Conservation (phyloP, 2,888 invertebrate species). For the Phragmatobia fuliginosa region DNA sequence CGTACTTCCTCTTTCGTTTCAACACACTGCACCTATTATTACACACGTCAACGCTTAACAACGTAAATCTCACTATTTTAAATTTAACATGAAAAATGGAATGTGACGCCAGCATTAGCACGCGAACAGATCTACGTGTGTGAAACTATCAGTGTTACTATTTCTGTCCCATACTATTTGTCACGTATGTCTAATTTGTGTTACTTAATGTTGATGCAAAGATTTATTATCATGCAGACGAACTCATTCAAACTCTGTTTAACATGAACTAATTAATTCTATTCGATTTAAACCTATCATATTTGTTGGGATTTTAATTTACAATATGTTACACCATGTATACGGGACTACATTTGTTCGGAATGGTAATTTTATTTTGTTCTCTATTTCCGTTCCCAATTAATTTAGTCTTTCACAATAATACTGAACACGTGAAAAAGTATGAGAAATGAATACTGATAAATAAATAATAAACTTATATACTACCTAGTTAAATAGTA, state of each 20-base stretch:
- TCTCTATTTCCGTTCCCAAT: background rate
- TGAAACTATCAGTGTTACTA: conserved; percentile 81
- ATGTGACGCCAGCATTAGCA: conserved; percentile 69
- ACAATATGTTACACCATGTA: background rate
- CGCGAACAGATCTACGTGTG: conserved; percentile 78
- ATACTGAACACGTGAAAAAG: background rate
- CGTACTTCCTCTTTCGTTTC: conserved; percentile 44
- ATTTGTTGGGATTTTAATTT: background rate
- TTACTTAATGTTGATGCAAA: conserved; percentile 70
- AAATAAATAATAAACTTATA: background rate
- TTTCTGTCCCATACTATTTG: conserved; percentile 77
- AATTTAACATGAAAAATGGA: conserved; percentile 84
- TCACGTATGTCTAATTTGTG: conserved; percentile 84
- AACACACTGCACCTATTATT: conserved; percentile 51
- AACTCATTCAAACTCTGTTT: conserved; percentile 12
- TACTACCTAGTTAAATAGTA: background rate
- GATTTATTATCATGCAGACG: conserved; percentile 62
- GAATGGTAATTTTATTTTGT: background rate
- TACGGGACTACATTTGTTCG: background rate
- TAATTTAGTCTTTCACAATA: background rate
- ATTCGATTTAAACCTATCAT: background rate
- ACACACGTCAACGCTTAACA: conserved; percentile 40
- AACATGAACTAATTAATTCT: background rate
- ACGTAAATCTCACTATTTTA: conserved; percentile 68
- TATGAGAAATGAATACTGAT: background rate